Evolutionary conservation across 2,113 vertebrate species (phyloP).

Genomic region (Lampris incognitus): DNA sequence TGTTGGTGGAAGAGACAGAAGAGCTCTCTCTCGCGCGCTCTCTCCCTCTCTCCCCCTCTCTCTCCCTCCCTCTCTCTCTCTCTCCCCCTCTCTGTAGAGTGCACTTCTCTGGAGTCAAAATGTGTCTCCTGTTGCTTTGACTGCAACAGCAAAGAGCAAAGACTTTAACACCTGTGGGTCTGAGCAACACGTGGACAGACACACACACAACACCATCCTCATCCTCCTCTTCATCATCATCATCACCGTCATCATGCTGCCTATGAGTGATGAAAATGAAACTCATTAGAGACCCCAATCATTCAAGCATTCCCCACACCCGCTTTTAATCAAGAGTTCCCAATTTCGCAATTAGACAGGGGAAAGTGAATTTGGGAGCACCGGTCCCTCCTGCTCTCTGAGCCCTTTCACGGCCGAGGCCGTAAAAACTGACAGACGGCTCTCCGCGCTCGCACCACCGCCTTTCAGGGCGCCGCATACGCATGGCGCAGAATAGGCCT

Average conservation of each 20-base stretch:
- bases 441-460: conserved; percentile 81
- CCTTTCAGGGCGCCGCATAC: conserved; percentile 79
- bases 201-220: neutral
- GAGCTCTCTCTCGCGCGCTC: conserved; percentile 42
- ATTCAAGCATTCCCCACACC: neutral
- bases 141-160: neutral
- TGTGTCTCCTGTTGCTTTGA: neutral
- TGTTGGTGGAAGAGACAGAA: conserved; percentile 57
- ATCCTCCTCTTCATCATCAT: neutral
- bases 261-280: too few species aligned
- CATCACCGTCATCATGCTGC: conserved; percentile 2
- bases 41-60: neutral
- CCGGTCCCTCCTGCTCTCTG: conserved; percentile 70
- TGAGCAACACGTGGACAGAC: neutral
- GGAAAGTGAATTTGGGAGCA: conserved; percentile 82
- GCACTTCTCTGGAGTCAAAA: conserved; percentile 19
- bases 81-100: neutral
- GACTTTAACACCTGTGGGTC: conserved; percentile 31
- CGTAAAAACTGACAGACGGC: neutral
- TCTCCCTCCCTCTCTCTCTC: neutral
- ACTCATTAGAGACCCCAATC: too few species aligned
- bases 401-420: neutral
- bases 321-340: neutral
- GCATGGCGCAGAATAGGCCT: conserved; percentile 86
- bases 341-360: conserved; percentile 24